Conservation (phyloP, 2,888 invertebrate species). For the Xestia xanthographa region DNA sequence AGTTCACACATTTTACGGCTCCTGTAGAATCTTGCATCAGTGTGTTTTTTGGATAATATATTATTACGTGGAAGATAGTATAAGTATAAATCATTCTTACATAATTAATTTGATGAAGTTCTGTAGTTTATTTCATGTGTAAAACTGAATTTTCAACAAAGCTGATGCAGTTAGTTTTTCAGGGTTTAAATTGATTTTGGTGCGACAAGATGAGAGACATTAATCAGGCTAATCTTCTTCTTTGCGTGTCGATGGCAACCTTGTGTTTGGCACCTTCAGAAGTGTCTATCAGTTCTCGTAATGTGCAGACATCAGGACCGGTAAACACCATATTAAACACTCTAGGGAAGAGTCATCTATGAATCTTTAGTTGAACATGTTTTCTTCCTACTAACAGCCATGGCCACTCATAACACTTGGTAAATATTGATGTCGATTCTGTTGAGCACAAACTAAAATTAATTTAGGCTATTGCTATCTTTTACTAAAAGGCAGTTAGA, state of each 20-base stretch:
- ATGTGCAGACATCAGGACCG: neutral
- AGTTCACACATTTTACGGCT: slow-evolving; percentile 20
- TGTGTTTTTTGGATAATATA: neutral
- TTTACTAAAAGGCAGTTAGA: no score
- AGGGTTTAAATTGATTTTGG: neutral
- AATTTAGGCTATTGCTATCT: no score
- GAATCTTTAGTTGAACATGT: neutral
- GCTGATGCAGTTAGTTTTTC: neutral
- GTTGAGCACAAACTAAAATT: no score
- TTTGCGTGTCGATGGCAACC: neutral
- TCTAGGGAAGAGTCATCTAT: neutral
- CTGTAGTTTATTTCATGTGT: neutral
- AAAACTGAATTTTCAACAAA: neutral
- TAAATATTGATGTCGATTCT: no score
- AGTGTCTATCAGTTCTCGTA: neutral
- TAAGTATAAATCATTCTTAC: neutral
- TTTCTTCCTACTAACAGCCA: neutral
- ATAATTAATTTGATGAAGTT: neutral
- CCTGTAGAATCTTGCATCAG: neutral
- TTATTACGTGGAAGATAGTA: neutral
- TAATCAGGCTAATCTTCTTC: neutral
- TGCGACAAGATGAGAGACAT: neutral
- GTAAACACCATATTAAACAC: neutral
- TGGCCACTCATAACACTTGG: neutral
- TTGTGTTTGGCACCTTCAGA: no score